Percentiles rank a stretch among this genome's conserved stretches.
Evolutionary conservation across 2,888 invertebrate genomes (phyloP).

Genomic region (Meiosimyza decipiens): DNA sequence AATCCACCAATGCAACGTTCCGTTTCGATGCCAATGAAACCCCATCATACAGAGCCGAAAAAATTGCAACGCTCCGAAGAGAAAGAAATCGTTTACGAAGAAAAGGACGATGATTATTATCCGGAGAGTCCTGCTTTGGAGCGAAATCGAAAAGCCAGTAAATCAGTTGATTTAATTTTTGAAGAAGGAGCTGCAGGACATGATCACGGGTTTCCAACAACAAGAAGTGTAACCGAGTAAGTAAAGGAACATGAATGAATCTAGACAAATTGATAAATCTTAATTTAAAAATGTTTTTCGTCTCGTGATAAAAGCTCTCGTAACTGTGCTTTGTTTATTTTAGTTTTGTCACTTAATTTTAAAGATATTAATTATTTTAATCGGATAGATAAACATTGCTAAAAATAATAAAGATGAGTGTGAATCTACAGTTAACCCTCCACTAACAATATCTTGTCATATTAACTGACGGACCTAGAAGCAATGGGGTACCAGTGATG

Average conservation of each 20-base stretch:
- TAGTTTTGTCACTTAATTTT: no score
- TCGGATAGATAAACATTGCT: no score
- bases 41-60: slow-evolving; percentile 55
- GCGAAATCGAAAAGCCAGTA: slow-evolving; percentile 47
- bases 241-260: background rate
- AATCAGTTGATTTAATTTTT: slow-evolving; percentile 26
- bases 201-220: background rate
- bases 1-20: slow-evolving; percentile 56
- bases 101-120: slow-evolving; percentile 52
- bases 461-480: no score
- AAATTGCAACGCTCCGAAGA: slow-evolving; percentile 61
- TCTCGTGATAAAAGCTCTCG: no score
- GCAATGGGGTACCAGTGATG: no score
- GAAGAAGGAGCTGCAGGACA: background rate
- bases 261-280: no score
- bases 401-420: no score
- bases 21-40: slow-evolving; percentile 64
- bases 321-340: no score
- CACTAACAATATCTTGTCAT: no score
- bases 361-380: no score
- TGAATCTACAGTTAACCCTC: no score
- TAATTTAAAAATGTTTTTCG: no score
- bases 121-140: slow-evolving; percentile 57
- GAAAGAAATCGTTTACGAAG: slow-evolving; percentile 58
- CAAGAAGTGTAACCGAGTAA: slow-evolving; percentile 11